phyloP scores from a whole-genome alignment of 2,888 invertebrate genomes.

The Cylindroiulus punctatus region DNA sequence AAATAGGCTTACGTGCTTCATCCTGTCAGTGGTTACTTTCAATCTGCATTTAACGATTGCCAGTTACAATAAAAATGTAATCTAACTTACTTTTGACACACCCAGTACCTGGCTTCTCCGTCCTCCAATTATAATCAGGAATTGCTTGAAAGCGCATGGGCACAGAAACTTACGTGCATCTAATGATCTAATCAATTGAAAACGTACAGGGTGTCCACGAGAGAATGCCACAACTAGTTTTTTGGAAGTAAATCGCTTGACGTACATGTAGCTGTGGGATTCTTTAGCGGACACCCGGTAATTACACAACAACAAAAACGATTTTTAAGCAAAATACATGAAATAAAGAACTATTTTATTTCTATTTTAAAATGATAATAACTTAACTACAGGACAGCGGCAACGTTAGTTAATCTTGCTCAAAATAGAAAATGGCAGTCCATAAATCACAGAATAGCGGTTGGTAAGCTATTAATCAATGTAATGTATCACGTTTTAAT shows the following conservation, averaged over 20 bases:
- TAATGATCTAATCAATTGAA: neutral
- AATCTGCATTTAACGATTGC: neutral
- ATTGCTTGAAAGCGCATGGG: neutral
- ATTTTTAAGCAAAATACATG: conserved; percentile 15
- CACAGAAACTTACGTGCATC: neutral
- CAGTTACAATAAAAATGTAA: neutral
- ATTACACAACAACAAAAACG: neutral
- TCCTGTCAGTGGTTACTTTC: neutral
- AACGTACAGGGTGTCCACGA: neutral
- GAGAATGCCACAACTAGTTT: neutral
- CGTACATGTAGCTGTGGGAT: neutral
- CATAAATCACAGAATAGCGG: neutral
- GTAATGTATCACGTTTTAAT: neutral
- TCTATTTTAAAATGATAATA: conserved; percentile 15
- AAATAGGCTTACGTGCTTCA: neutral
- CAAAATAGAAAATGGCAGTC: conserved; percentile 13
- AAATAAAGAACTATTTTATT: conserved; percentile 30
- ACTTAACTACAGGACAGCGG: neutral
- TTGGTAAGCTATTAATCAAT: neutral
- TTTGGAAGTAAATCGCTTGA: neutral
- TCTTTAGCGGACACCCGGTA: neutral
- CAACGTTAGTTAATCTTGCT: neutral
- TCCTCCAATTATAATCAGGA: neutral
- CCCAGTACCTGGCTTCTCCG: neutral
- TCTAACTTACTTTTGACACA: conserved; percentile 27